Evolutionary conservation across 2,113 vertebrate genomes (phyloP).

Genomic region (Neolamprologus tretocephalus): DNA sequence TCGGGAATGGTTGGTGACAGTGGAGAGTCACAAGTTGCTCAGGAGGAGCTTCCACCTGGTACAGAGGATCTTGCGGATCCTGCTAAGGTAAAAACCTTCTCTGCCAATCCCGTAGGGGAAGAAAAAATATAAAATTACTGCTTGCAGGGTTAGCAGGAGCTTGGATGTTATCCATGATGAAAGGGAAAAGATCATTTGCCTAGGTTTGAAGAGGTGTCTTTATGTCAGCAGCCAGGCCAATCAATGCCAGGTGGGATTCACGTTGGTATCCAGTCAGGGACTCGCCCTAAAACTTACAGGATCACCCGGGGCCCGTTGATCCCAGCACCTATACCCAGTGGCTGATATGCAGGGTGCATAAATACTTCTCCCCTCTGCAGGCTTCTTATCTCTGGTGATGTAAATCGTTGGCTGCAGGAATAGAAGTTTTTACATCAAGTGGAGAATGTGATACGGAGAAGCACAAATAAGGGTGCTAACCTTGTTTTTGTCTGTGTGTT

Average conservation of each 20-base stretch:
- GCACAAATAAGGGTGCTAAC: background rate
- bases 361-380: constrained; percentile 58
- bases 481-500: constrained; percentile 21
- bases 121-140: background rate
- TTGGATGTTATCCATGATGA: constrained; percentile 58
- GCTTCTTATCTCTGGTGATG: constrained; percentile 73
- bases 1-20: constrained; percentile 71
- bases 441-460: constrained; percentile 27
- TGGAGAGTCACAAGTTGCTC: constrained; percentile 50
- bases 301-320: constrained; percentile 56
- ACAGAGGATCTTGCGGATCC: constrained; percentile 91
- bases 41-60: constrained; percentile 83
- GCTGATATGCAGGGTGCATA: constrained; percentile 69
- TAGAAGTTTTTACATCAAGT: constrained; percentile 64
- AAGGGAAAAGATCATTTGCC: constrained; percentile 36
- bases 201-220: constrained; percentile 74
- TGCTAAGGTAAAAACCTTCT: constrained; percentile 75
- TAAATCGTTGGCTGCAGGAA: constrained; percentile 71
- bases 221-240: constrained; percentile 72
- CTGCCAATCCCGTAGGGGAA: background rate
- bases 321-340: constrained; percentile 55
- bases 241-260: constrained; percentile 66
- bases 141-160: constrained; percentile 40
- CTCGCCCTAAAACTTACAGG: constrained; percentile 60
- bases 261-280: constrained; percentile 71